These are phyloP conservation scores for Morinoia aosen DNA, from an alignment of 2,888 invertebrate species.

Conservation along the genomic window DNA sequence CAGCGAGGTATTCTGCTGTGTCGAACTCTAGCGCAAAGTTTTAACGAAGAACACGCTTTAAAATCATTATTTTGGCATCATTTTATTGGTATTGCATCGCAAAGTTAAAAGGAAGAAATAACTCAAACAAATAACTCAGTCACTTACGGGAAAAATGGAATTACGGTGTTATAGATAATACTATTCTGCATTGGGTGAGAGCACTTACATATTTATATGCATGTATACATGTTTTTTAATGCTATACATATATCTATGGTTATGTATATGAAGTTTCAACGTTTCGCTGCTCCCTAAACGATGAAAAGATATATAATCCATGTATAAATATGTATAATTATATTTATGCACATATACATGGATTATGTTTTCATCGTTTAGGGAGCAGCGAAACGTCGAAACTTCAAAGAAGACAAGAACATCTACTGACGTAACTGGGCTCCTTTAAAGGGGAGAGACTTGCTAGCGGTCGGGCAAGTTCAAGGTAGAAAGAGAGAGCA, in stretches of 20 bases:
- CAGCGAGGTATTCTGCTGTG: background rate
- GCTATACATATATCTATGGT: too few relatives aligned
- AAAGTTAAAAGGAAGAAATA: background rate
- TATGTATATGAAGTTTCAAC: background rate
- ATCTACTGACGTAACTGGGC: background rate
- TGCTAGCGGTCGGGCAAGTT: background rate
- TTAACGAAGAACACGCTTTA: background rate
- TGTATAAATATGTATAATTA: too few relatives aligned
- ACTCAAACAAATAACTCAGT: background rate
- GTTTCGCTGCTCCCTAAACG: background rate
- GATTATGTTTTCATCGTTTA: background rate
- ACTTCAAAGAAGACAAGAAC: background rate
- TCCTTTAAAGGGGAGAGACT: background rate
- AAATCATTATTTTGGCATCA: background rate
- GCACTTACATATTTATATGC: background rate
- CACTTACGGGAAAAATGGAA: background rate
- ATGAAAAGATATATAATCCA: background rate
- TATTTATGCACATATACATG: too few relatives aligned
- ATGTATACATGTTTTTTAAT: too few relatives aligned
- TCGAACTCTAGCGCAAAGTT: background rate
- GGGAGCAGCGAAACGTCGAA: background rate
- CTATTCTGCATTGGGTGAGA: background rate
- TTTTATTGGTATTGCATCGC: background rate
- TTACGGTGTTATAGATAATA: background rate
- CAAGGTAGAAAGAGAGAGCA: constrained; percentile 9